Conservation (phyloP, 2,797 vertebrate species). For the Triplophysa yarkandensis region DNA sequence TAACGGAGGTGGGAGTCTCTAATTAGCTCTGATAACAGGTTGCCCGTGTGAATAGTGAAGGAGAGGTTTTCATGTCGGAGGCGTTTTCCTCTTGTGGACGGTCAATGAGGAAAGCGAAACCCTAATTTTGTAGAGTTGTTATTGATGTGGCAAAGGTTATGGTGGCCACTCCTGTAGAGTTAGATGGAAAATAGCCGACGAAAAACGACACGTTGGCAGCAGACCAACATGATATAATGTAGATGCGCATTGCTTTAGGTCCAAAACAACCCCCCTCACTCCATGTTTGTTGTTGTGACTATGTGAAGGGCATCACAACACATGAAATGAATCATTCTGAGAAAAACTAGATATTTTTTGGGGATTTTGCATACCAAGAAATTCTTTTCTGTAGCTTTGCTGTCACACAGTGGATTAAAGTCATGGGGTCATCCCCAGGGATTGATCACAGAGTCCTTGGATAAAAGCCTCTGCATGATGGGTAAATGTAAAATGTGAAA, state of each 20-base stretch:
- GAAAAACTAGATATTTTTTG: neutral
- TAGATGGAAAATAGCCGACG: neutral
- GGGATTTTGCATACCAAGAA: too few species aligned
- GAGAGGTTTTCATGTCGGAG: constrained; percentile 53
- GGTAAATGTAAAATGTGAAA: too few species aligned
- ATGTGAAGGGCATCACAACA: constrained; percentile 14
- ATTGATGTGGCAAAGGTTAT: constrained; percentile 27
- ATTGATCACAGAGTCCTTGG: too few species aligned
- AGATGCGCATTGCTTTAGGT: constrained; percentile 12
- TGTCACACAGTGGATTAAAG: too few species aligned
- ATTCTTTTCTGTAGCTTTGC: too few species aligned
- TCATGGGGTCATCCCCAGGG: too few species aligned
- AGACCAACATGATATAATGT: constrained; percentile 11
- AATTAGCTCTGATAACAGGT: constrained; percentile 95
- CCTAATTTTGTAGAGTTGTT: constrained; percentile 20
- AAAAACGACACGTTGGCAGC: neutral
- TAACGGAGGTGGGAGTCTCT: constrained; percentile 93
- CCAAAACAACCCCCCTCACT: neutral
- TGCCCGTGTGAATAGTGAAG: constrained; percentile 56
- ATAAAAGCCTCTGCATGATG: too few species aligned
- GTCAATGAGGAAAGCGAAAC: constrained; percentile 36
- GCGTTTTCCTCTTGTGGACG: constrained; percentile 22
- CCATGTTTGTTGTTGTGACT: neutral
- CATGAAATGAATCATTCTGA: constrained; percentile 14
- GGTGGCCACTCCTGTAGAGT: neutral